These are phyloP conservation scores for Lasiommata megera DNA, from an alignment of 2,888 invertebrate species.

Conservation along the genomic window DNA sequence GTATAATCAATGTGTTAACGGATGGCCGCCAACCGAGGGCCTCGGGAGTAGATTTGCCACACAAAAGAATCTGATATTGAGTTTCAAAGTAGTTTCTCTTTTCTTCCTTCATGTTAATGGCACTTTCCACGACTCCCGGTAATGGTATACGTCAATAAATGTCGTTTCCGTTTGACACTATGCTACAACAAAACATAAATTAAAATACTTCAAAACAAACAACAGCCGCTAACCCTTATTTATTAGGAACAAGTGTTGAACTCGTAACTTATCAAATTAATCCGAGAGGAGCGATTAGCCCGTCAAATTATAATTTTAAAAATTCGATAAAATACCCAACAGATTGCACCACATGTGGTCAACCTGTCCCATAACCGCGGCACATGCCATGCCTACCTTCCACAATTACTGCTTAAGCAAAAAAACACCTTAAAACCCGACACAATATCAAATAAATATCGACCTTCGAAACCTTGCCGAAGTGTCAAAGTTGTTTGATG, in stretches of 20 bases:
- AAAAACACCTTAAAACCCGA: slow-evolving; percentile 55
- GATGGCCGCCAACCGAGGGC: slow-evolving; percentile 70
- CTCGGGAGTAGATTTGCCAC: slow-evolving; percentile 74
- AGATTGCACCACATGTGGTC: slow-evolving; percentile 79
- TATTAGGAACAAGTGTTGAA: slow-evolving; percentile 42
- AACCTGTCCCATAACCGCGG: slow-evolving; percentile 78
- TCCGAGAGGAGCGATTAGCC: slow-evolving; percentile 54
- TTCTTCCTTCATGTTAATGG: slow-evolving; percentile 77
- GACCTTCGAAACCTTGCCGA: slow-evolving; percentile 28
- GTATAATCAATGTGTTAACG: slow-evolving; percentile 81
- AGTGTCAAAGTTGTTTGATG: slow-evolving; percentile 35
- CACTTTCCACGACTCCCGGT: slow-evolving; percentile 66
- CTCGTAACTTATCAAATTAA: slow-evolving; percentile 61
- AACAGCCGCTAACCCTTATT: slow-evolving; percentile 45
- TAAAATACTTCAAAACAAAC: slow-evolving; percentile 14
- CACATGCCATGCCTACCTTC: slow-evolving; percentile 76
- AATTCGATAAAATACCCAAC: slow-evolving; percentile 67
- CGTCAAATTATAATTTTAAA: slow-evolving; percentile 67
- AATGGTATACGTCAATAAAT: slow-evolving; percentile 70
- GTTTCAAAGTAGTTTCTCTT: slow-evolving; percentile 78
- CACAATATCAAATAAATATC: slow-evolving; percentile 20
- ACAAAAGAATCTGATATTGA: slow-evolving; percentile 80
- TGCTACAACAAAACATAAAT: slow-evolving; percentile 8
- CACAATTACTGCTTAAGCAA: slow-evolving; percentile 66
- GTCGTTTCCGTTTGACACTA: slow-evolving; percentile 37